phyloP scores from a whole-genome alignment of 2,113 vertebrate species.

The Oplegnathus fasciatus region DNA sequence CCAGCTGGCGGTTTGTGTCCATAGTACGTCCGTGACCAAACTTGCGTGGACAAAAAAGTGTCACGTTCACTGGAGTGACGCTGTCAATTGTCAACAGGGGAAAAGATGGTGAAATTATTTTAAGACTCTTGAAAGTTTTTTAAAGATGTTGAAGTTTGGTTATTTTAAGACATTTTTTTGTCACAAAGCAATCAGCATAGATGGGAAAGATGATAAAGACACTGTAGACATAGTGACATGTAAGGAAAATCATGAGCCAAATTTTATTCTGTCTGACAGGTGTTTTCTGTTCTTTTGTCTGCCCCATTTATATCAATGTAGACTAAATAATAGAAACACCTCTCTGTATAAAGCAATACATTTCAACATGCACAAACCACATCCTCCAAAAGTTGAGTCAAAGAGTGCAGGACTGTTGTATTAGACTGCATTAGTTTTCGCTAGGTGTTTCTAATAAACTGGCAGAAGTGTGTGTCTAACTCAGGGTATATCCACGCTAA shows the following conservation, averaged over 20 bases:
- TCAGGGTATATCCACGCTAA: not conserved
- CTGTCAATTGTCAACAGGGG: constrained; percentile 4
- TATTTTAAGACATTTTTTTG: not conserved
- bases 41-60: constrained; percentile 46
- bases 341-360: not conserved
- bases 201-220: not conserved
- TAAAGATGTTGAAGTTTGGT: not conserved
- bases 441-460: not conserved
- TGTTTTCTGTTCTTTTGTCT: not conserved
- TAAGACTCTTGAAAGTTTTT: constrained; percentile 11
- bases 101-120: constrained; percentile 27
- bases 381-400: not conserved
- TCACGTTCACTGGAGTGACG: constrained; percentile 57
- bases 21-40: constrained; percentile 27
- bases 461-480: not conserved
- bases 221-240: not conserved
- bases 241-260: not conserved
- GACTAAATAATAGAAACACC: not conserved
- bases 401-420: not conserved
- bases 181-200: not conserved
- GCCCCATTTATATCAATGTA: not conserved
- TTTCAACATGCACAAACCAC: not conserved
- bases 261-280: not conserved
- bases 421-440: not conserved
- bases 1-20: constrained; percentile 67